Evolutionary conservation across 2,888 invertebrate species (phyloP).

Genomic region (Nycteola revayana): DNA sequence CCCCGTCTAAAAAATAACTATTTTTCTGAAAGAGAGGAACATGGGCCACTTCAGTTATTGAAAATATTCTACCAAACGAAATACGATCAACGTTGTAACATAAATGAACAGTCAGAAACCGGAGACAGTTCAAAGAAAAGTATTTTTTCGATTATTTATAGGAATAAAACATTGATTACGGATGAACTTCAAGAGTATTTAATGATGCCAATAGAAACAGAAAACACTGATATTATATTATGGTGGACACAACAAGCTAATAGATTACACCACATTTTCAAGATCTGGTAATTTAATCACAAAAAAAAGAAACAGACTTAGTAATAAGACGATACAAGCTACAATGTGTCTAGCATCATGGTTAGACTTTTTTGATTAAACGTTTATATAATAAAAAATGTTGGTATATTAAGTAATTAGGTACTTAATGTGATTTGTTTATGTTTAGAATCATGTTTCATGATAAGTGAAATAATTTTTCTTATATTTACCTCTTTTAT

Average conservation of each 20-base stretch:
- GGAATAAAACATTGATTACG: not conserved
- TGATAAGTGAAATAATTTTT: too few relatives aligned
- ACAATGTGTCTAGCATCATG: too few relatives aligned
- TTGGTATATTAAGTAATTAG: too few relatives aligned
- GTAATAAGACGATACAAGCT: not conserved
- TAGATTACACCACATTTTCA: not conserved
- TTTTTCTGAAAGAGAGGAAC: not conserved
- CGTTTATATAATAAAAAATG: too few relatives aligned
- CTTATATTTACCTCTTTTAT: too few relatives aligned
- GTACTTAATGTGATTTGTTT: too few relatives aligned
- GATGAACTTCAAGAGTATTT: not conserved
- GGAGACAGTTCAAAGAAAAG: not conserved
- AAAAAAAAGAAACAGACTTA: not conserved
- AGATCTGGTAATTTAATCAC: not conserved
- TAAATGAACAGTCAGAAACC: constrained; percentile 3
- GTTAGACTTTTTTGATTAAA: too few relatives aligned
- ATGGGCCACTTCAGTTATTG: too few relatives aligned
- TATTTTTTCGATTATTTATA: not conserved
- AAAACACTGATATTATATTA: not conserved
- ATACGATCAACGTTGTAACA: constrained; percentile 1
- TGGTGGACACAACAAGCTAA: not conserved
- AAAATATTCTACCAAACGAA: not conserved
- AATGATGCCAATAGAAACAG: not conserved
- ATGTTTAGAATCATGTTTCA: too few relatives aligned
- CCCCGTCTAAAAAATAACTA: constrained; percentile 7